A percentile compares a stretch with the other conserved stretches of the same genome.
Evolutionary conservation across 2,888 invertebrate species (phyloP).

Genomic region (Craniophora ligustri): DNA sequence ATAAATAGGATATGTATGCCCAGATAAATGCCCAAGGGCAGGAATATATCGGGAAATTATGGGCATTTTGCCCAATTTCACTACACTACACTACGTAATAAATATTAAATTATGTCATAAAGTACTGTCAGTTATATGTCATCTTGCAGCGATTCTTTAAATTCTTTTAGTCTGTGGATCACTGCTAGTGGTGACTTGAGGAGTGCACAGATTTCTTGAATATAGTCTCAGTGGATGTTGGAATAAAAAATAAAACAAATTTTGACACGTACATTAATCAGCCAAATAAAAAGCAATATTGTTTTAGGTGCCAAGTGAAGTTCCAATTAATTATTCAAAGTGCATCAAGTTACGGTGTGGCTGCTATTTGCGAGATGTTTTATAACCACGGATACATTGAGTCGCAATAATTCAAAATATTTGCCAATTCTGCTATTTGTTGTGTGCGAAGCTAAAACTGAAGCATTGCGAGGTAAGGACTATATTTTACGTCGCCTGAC

Average conservation of each 20-base stretch:
- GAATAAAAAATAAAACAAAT: slow-evolving; percentile 36
- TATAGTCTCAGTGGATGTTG: slow-evolving; percentile 26
- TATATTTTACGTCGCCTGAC: slow-evolving; percentile 47
- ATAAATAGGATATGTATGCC: too few relatives aligned
- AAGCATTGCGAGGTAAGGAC: slow-evolving; percentile 52
- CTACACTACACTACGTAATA: too few relatives aligned
- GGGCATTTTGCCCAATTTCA: too few relatives aligned
- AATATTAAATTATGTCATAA: too few relatives aligned
- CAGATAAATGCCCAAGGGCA: too few relatives aligned
- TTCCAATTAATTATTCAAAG: slow-evolving; percentile 22
- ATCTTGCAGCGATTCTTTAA: too few relatives aligned
- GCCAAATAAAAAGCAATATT: slow-evolving; percentile 13
- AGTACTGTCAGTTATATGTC: too few relatives aligned
- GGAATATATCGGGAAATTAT: too few relatives aligned
- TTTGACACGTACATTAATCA: slow-evolving; percentile 21
- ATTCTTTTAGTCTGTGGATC: too few relatives aligned
- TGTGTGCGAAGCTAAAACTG: slow-evolving; percentile 30
- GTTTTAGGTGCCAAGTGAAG: slow-evolving; percentile 21
- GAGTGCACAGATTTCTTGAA: too few relatives aligned
- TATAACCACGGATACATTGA: slow-evolving; percentile 51
- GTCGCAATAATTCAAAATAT: slow-evolving; percentile 62
- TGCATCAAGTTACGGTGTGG: slow-evolving; percentile 36
- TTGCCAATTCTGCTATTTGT: slow-evolving; percentile 51
- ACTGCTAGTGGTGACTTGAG: too few relatives aligned
- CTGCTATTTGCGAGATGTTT: slow-evolving; percentile 63